Base-by-base conservation (phyloP, 1,140 invertebrate genomes). In the Habropoda laboriosa region DNA sequence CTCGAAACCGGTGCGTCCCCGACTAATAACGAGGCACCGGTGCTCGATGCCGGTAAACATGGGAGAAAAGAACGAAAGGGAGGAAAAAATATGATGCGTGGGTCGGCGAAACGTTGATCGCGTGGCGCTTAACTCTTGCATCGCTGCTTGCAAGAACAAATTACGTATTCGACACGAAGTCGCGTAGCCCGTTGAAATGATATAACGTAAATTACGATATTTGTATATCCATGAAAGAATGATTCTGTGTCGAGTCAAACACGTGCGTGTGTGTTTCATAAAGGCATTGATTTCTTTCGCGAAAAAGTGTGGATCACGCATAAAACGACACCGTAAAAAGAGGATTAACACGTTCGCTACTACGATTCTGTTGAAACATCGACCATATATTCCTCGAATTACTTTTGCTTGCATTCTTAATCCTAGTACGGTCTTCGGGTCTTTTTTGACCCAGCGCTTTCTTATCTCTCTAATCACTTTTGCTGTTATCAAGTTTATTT, bases 1-100 rank as follows among this genome's bases (percentile, higher is more conserved):
- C 60, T 63, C 60, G 60, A 63, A 63, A 40, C 38, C 60, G 21
- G n/a, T 10, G 60, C 30, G 6, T 18, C 21, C 35, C 10, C 38
- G n/a, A 35, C 58, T 63, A 63, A 63, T 63, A 35, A 35, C 58
- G 18, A 18, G 13, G 21, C n/a, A n/a, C n/a, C n/a, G 32, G 35
- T 24, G 60, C 60, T 63, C 58, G 60, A 40, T 27, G 60, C 60
- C 24, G 35, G 35, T 40, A 63, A 40, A 63, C 60, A 40, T n/a
- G 35, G 60, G 13, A 4, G 6, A 3, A 18, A 27, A 6, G 35
- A 24, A 13, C 35, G 21, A 13, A 27, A 30, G 18, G 24, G n/a
- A 10, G 24, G 13, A 30, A 47, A 47, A 35, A 10, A 35, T 2
- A 21, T 30, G 57, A 61, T 45, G 49, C 35, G 57, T 49, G 57